phyloP scores from a whole-genome alignment of 2,113 vertebrate genomes.

The Pterocles orientalis region DNA sequence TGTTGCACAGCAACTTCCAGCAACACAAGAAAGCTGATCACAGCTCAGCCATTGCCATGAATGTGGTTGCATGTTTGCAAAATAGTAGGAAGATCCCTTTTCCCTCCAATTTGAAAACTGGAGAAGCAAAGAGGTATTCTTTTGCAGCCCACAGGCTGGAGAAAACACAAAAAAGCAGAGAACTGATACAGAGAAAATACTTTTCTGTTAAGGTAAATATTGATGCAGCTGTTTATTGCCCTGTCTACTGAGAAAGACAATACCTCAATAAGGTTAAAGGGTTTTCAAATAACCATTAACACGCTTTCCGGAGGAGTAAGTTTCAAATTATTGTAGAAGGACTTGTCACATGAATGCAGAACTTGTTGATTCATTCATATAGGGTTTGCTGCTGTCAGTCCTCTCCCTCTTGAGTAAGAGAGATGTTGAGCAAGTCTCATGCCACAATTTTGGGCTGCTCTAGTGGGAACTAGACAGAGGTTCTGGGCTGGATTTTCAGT shows the following conservation, averaged over 20 bases:
- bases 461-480: not conserved
- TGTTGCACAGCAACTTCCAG: not conserved
- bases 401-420: not conserved
- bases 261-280: not conserved
- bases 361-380: not conserved
- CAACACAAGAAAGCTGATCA: not conserved
- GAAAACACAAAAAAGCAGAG: not conserved
- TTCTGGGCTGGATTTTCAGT: not conserved
- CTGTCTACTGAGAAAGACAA: not conserved
- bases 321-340: not conserved
- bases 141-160: not conserved
- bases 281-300: not conserved
- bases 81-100: not conserved
- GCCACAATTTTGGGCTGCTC: fast-evolving
- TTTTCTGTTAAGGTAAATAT: slow-evolving; percentile 28
- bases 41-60: not conserved
- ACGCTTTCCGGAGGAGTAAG: not conserved
- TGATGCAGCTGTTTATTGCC: slow-evolving; percentile 31
- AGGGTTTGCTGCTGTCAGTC: not conserved
- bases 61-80: not conserved
- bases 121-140: not conserved
- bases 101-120: not conserved
- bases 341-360: not conserved
- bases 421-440: not conserved
- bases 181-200: not conserved